phyloP scores from a whole-genome alignment of 64 coral and sea anemone species.

The Trachythela sp. region DNA sequence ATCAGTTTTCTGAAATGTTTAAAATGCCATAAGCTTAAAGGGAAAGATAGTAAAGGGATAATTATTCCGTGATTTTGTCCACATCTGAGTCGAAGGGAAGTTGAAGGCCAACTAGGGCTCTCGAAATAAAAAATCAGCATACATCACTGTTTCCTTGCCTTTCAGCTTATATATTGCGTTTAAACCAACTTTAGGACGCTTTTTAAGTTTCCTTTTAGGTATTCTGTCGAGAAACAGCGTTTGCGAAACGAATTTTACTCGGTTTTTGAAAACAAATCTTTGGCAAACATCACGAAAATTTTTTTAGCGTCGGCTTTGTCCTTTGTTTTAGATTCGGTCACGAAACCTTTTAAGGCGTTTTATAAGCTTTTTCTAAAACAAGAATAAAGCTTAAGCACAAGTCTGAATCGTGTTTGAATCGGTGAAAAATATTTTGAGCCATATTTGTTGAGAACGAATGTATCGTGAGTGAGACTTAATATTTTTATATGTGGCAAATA shows the following conservation, averaged over 20 bases:
- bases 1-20: neutral
- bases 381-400: neutral
- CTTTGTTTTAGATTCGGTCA: neutral
- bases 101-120: neutral
- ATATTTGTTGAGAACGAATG: neutral
- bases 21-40: neutral
- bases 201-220: neutral
- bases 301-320: neutral
- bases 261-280: neutral
- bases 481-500: neutral
- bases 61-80: too few species aligned
- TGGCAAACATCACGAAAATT: neutral
- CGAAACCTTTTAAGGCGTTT: neutral
- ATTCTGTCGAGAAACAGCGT: neutral
- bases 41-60: neutral
- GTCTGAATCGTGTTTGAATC: neutral
- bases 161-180: neutral
- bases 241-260: neutral
- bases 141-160: neutral
- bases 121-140: neutral
- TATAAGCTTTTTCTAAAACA: neutral
- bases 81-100: neutral
- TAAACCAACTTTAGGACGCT: neutral
- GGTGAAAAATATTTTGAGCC: neutral
- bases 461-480: neutral